phyloP scores from a whole-genome alignment of 2,888 invertebrate genomes.

The Stenurella melanura region DNA sequence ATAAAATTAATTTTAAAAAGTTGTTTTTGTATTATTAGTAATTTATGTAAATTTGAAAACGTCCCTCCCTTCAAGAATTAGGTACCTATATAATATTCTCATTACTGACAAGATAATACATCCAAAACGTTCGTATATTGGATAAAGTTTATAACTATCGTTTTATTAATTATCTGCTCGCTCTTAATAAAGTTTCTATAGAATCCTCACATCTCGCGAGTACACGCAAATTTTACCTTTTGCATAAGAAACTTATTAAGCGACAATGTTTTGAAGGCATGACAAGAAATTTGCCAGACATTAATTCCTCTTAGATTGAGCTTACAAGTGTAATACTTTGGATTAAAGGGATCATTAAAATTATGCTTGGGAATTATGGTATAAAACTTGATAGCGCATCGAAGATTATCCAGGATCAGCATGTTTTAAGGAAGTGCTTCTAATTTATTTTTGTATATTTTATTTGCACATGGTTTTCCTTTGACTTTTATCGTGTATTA shows the following conservation, averaged over 20 bases:
- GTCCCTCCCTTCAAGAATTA: too few species aligned
- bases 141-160: conserved; percentile 12
- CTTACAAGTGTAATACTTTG: conserved; percentile 73
- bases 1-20: too few species aligned
- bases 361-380: conserved; percentile 74
- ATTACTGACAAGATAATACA: not conserved
- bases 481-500: not conserved
- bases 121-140: not conserved
- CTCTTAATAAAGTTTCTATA: conserved; percentile 8
- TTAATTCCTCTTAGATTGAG: conserved; percentile 73
- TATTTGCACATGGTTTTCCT: conserved; percentile 48
- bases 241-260: conserved; percentile 53
- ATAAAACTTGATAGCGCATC: conserved; percentile 74
- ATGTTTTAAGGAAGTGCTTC: conserved; percentile 69
- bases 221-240: conserved; percentile 52
- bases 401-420: conserved; percentile 73
- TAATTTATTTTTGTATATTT: conserved; percentile 63
- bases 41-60: too few species aligned
- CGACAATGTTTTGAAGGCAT: conserved; percentile 67
- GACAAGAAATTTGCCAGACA: conserved; percentile 71
- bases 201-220: not conserved
- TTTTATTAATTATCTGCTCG: not conserved
- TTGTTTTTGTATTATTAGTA: too few species aligned
- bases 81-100: too few species aligned
- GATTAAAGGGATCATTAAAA: conserved; percentile 74